These are phyloP conservation scores for Drosophila equinoxialis DNA, from an alignment of 1,140 invertebrate genomes.

Conservation along the genomic window DNA sequence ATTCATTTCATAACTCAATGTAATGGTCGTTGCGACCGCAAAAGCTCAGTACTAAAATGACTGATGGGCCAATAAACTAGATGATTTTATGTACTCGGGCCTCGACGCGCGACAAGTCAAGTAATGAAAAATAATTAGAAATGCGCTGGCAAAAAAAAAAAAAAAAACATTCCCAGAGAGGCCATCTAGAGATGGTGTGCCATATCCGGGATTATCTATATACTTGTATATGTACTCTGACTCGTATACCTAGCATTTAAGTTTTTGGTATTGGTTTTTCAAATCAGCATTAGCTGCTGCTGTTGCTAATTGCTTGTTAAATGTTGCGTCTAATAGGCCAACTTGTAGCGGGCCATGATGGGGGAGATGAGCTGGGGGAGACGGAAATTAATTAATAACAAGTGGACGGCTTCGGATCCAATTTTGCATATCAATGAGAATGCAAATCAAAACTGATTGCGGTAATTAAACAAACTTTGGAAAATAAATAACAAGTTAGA, in stretches of 20 bases:
- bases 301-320: slow-evolving; percentile 67
- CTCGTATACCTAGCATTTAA: background rate
- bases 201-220: slow-evolving; percentile 26
- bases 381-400: slow-evolving; percentile 34
- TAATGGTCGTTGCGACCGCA: slow-evolving; percentile 71
- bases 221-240: background rate
- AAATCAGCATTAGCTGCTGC: slow-evolving; percentile 51
- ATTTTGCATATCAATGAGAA: slow-evolving; percentile 29
- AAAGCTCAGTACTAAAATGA: slow-evolving; percentile 63
- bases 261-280: slow-evolving; percentile 36
- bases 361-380: slow-evolving; percentile 1
- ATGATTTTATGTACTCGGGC: slow-evolving; percentile 74
- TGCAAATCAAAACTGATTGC: slow-evolving; percentile 37
- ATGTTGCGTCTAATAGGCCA: slow-evolving; percentile 41
- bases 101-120: slow-evolving; percentile 62
- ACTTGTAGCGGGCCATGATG: slow-evolving; percentile 11
- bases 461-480: slow-evolving; percentile 21
- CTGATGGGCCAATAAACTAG: slow-evolving; percentile 81
- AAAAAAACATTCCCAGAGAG: slow-evolving; percentile 12
- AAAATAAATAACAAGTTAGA: slow-evolving; percentile 13
- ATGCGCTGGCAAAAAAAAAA: slow-evolving; percentile 52
- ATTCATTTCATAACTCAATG: slow-evolving; percentile 82
- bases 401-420: slow-evolving; percentile 14
- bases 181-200: slow-evolving; percentile 21
- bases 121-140: slow-evolving; percentile 81